These are phyloP conservation scores for Conger conger DNA, from an alignment of 2,113 vertebrate genomes.

Conservation along the genomic window DNA sequence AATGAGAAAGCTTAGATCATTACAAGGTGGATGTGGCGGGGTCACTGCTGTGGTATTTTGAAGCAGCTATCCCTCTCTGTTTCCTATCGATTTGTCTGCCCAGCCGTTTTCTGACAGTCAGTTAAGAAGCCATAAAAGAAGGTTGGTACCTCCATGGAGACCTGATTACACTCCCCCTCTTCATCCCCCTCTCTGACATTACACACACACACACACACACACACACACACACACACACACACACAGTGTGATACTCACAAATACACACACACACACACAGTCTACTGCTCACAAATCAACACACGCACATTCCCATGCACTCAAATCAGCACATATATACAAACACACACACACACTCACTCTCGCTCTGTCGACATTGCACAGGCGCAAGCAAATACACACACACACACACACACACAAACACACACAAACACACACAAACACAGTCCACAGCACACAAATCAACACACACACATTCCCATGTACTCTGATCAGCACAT, in stretches of 20 bases:
- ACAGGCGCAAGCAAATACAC: neutral
- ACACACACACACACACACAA: neutral
- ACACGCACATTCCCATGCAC: neutral
- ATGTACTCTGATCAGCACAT: no score
- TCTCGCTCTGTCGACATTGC: no score
- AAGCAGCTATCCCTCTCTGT: conserved; percentile 11
- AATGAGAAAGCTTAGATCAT: conserved; percentile 13
- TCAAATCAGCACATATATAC: neutral
- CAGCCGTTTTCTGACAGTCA: conserved; percentile 20
- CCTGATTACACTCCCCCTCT: conserved; percentile 6
- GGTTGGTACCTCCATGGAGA: conserved; percentile 25
- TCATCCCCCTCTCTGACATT: conserved; percentile 2
- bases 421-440: neutral
- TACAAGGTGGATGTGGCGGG: conserved; percentile 15
- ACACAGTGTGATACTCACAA: neutral
- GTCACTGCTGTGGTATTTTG: conserved; percentile 21
- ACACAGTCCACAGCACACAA: neutral
- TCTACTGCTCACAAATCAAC: neutral
- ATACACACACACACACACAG: neutral
- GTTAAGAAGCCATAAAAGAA: conserved; percentile 32
- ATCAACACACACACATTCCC: neutral
- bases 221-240: neutral
- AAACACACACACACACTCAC: neutral
- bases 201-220: neutral
- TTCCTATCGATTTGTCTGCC: conserved; percentile 22